Conservation (phyloP, 1,140 invertebrate species). For the Chionoecetes opilio region DNA sequence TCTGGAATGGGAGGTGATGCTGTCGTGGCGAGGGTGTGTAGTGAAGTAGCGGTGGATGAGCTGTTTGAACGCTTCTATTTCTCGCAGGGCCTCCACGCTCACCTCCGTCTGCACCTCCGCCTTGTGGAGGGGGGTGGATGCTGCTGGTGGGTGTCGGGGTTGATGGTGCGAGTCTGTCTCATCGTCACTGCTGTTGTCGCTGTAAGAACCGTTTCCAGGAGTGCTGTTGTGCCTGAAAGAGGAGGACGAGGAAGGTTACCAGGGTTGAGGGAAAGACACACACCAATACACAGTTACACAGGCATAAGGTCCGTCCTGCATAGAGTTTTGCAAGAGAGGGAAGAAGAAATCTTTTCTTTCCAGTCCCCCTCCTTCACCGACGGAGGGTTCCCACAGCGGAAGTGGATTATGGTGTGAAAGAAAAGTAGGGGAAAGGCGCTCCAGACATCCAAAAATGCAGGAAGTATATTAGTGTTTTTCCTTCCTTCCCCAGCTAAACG, state of each 20-base stretch:
- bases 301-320: too few relatives aligned
- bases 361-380: too few relatives aligned
- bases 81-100: slow-evolving; percentile 63
- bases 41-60: slow-evolving; percentile 64
- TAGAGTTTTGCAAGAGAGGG: too few relatives aligned
- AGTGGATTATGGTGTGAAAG: too few relatives aligned
- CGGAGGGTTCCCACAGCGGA: too few relatives aligned
- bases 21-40: slow-evolving; percentile 73
- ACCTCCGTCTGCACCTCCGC: slow-evolving; percentile 55
- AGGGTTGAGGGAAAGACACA: too few relatives aligned
- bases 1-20: slow-evolving; percentile 61
- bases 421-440: too few relatives aligned
- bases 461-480: too few relatives aligned
- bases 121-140: not conserved
- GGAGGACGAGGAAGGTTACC: not conserved
- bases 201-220: slow-evolving; percentile 65
- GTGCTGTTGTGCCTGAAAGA: slow-evolving; percentile 69
- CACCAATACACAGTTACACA: too few relatives aligned
- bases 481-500: too few relatives aligned
- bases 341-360: too few relatives aligned
- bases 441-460: too few relatives aligned
- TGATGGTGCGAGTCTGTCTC: slow-evolving; percentile 22
- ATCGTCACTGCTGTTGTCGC: slow-evolving; percentile 75
- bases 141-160: not conserved
- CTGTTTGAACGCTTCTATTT: slow-evolving; percentile 71